phyloP scores from a whole-genome alignment of 2,888 invertebrate species.

The Spilarctia lutea region DNA sequence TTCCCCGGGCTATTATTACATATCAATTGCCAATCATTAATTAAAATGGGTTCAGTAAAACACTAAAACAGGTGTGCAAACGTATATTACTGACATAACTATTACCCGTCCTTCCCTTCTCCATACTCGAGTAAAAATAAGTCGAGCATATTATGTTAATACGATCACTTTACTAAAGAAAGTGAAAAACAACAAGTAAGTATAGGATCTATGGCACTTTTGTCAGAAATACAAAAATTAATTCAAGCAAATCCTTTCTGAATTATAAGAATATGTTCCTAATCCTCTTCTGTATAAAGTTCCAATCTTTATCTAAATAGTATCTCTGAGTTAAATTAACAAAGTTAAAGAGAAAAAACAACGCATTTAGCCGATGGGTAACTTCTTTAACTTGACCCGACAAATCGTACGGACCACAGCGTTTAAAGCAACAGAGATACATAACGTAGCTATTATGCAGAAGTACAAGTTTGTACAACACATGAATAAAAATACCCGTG shows the following conservation, averaged over 20 bases:
- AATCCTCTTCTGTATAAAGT: not conserved
- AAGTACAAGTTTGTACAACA: not conserved
- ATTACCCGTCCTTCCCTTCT: too few species aligned
- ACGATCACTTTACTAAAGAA: not conserved
- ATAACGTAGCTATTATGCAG: not conserved
- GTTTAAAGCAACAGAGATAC: not conserved
- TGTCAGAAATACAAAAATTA: too few species aligned
- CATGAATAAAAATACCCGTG: too few species aligned
- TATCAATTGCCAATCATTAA: too few species aligned
- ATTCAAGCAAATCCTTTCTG: too few species aligned
- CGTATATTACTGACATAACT: too few species aligned
- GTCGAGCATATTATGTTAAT: not conserved
- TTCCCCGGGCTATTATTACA: too few species aligned
- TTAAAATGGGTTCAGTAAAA: too few species aligned
- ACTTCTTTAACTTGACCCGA: conserved; percentile 3
- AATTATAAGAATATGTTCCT: not conserved
- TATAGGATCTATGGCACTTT: not conserved
- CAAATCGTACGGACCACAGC: not conserved
- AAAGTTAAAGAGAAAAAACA: conserved; percentile 7
- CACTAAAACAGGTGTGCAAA: too few species aligned
- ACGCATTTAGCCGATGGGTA: not conserved
- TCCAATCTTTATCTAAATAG: not conserved
- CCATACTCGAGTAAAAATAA: not conserved
- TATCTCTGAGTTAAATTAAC: conserved; percentile 1
- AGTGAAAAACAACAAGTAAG: not conserved